Percentiles rank a stretch among this genome's conserved stretches.
phyloP scores from a whole-genome alignment of 2,888 invertebrate species.

The Cephus spinipes region DNA sequence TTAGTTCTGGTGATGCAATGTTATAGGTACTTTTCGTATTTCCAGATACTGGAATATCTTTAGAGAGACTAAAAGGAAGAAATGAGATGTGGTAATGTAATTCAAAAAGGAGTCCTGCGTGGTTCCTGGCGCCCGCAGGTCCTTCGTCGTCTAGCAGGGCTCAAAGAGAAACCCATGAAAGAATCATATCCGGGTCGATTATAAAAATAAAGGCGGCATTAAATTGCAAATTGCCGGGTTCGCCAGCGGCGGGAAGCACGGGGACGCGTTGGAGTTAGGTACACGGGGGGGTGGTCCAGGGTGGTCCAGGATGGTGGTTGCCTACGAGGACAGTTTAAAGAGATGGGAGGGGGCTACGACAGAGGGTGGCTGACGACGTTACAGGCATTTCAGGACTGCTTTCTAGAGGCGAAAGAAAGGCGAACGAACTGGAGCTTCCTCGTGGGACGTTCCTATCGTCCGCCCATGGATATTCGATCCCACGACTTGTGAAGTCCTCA shows the following conservation, averaged over 20 bases:
- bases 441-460: not conserved
- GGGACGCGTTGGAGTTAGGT: slow-evolving; percentile 5
- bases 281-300: slow-evolving; percentile 8
- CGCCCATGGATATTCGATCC: not conserved
- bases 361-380: not conserved
- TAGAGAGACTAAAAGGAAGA: not conserved
- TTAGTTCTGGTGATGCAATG: no score
- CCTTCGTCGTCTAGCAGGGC: not conserved
- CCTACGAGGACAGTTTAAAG: slow-evolving; percentile 39
- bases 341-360: not conserved
- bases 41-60: not conserved
- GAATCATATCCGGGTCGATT: slow-evolving; percentile 45
- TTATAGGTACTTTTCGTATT: not conserved
- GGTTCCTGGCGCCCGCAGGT: not conserved
- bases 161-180: slow-evolving; percentile 34
- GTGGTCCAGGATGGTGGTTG: slow-evolving; percentile 17
- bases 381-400: not conserved
- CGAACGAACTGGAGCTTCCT: not conserved
- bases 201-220: slow-evolving; percentile 40
- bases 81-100: slow-evolving; percentile 10
- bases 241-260: slow-evolving; percentile 24
- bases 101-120: slow-evolving; percentile 19
- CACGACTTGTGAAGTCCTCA: not conserved
- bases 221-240: slow-evolving; percentile 41
- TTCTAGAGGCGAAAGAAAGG: not conserved